Percentiles rank a stretch among this genome's conserved stretches.
Evolutionary conservation across 2,797 vertebrate genomes (phyloP).

Genomic region (Karalla daura): DNA sequence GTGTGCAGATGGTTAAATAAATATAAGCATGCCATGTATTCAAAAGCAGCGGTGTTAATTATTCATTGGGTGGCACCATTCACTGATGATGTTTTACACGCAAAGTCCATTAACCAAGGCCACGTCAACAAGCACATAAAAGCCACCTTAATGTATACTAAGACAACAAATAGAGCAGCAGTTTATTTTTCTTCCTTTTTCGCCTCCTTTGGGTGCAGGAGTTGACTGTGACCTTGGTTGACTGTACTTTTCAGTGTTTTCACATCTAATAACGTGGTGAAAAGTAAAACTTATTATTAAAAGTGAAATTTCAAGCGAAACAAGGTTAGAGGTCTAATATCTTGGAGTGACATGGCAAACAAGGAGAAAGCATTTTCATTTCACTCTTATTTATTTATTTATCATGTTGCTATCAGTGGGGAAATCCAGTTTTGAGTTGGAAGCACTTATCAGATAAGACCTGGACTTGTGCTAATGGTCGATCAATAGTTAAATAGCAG

Average conservation of each 20-base stretch:
- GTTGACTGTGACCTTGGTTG: slow-evolving; percentile 19
- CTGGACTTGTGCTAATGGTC: neutral
- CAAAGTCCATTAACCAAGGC: slow-evolving; percentile 74
- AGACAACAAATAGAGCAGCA: slow-evolving; percentile 31
- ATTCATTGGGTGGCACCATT: slow-evolving; percentile 57
- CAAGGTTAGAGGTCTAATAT: slow-evolving; percentile 45
- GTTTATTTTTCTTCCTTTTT: slow-evolving; percentile 19
- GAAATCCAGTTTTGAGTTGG: neutral
- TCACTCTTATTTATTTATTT: slow-evolving; percentile 18
- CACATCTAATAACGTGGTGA: slow-evolving; percentile 13
- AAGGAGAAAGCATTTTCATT: slow-evolving; percentile 63
- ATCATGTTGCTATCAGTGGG: neutral
- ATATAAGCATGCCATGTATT: slow-evolving; percentile 21
- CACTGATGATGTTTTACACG: slow-evolving; percentile 74
- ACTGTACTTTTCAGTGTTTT: slow-evolving; percentile 6
- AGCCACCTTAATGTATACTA: slow-evolving; percentile 47
- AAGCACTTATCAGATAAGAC: neutral
- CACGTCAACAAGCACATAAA: slow-evolving; percentile 43
- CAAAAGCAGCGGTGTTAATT: slow-evolving; percentile 56
- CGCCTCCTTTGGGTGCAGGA: slow-evolving; percentile 1
- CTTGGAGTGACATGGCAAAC: slow-evolving; percentile 46
- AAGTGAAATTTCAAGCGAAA: slow-evolving; percentile 37
- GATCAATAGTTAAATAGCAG: neutral
- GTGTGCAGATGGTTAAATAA: slow-evolving; percentile 31
- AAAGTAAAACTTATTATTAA: slow-evolving; percentile 24